These are phyloP conservation scores for Brachypodius melanocephalos DNA, from an alignment of 2,113 vertebrate genomes.

Conservation along the genomic window DNA sequence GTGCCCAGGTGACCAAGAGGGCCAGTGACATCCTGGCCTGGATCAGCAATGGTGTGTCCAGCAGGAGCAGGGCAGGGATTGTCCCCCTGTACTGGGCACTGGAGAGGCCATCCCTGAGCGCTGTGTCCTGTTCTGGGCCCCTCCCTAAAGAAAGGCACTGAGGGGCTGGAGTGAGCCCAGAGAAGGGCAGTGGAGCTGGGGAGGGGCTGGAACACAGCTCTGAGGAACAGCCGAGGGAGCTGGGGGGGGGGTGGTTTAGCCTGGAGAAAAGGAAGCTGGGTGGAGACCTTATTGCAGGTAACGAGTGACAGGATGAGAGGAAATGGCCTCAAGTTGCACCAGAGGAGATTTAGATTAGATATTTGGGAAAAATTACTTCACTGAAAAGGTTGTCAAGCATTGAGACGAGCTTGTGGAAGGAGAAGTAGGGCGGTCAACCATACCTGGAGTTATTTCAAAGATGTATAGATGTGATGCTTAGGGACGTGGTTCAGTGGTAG, in stretches of 20 bases:
- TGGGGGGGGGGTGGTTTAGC: neutral
- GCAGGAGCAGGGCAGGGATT: neutral
- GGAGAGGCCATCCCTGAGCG: rapidly evolving
- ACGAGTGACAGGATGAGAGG: neutral
- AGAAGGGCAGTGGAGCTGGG: neutral
- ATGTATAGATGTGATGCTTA: rapidly evolving
- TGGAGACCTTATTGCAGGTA: neutral
- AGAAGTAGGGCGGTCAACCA: neutral
- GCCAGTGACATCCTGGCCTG: neutral
- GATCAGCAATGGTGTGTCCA: neutral
- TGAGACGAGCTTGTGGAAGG: neutral
- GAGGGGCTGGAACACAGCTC: neutral
- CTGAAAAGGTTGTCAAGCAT: neutral
- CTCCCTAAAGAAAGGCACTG: neutral
- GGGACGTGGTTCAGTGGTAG: neutral
- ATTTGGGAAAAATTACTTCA: neutral
- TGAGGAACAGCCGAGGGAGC: neutral
- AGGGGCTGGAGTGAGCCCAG: rapidly evolving
- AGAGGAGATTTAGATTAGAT: neutral
- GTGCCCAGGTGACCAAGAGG: neutral
- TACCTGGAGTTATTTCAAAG: neutral
- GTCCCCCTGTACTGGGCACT: rapidly evolving
- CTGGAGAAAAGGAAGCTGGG: neutral
- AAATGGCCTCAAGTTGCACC: neutral
- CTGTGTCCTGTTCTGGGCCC: neutral